phyloP scores from a whole-genome alignment of 2,113 vertebrate species.

The Lamprologus tigripictilis region DNA sequence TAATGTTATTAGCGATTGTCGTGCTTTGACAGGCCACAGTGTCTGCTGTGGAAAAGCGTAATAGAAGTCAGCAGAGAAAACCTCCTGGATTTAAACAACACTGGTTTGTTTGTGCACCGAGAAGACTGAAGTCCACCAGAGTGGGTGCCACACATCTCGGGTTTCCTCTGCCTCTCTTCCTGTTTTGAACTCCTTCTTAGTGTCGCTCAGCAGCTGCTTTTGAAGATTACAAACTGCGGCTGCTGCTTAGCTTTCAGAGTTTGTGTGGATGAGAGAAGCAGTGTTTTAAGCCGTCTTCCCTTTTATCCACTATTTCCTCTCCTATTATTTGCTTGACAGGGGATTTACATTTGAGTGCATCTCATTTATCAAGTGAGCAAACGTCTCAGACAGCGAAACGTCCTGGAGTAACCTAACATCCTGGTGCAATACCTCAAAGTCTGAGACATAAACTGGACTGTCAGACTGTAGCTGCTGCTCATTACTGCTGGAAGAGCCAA shows the following conservation, averaged over 20 bases:
- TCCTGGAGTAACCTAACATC: not conserved
- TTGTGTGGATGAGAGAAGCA: not conserved
- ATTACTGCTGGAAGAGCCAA: not conserved
- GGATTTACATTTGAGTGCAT: not conserved
- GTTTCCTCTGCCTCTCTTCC: constrained; percentile 3
- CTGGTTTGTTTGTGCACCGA: not conserved
- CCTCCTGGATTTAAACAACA: not conserved
- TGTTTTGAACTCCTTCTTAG: not conserved
- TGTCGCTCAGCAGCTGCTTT: constrained; percentile 50
- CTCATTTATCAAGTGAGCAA: not conserved
- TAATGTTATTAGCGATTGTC: not conserved
- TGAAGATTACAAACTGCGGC: constrained; percentile 34
- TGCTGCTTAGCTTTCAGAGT: not conserved
- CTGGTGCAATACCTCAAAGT: not conserved
- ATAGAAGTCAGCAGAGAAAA: not conserved
- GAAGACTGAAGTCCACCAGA: not conserved
- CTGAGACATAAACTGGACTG: not conserved
- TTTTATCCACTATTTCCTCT: not conserved
- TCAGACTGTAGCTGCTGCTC: not conserved
- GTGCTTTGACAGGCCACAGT: not conserved
- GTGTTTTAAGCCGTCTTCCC: not conserved
- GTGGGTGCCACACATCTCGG: constrained; percentile 14
- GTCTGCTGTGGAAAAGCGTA: not conserved
- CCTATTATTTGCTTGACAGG: not conserved
- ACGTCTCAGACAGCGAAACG: not conserved